These are phyloP conservation scores for Orchesellides sinensis DNA, from an alignment of 2,888 invertebrate genomes.

Conservation along the genomic window DNA sequence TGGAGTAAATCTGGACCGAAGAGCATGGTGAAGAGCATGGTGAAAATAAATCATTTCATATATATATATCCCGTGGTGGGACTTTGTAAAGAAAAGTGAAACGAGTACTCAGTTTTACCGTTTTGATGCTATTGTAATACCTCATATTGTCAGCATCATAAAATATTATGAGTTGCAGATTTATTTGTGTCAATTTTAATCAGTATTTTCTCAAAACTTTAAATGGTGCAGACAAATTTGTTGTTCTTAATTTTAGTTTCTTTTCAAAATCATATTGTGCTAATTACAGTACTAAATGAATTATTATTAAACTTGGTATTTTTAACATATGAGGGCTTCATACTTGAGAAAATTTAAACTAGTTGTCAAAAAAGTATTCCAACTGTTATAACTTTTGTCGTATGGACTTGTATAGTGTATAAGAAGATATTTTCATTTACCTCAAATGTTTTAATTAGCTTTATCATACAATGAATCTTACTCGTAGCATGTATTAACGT, in stretches of 20 bases:
- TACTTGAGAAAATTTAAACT: not conserved
- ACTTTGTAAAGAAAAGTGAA: no score
- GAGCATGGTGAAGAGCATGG: no score
- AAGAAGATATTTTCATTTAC: no score
- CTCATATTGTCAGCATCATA: constrained; percentile 1
- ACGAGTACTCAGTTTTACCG: no score
- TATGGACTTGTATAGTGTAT: not conserved
- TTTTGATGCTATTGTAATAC: not conserved
- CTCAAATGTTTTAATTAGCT: constrained; percentile 19
- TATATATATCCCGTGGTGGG: no score
- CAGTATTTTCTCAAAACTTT: constrained; percentile 7
- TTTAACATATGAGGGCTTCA: no score
- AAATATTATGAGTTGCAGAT: not conserved
- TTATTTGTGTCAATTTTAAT: constrained; percentile 14
- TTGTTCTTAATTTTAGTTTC: not conserved
- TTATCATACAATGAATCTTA: constrained; percentile 13
- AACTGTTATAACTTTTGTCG: constrained; percentile 27
- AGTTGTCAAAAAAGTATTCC: constrained; percentile 17
- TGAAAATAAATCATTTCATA: no score
- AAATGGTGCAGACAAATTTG: constrained; percentile 7
- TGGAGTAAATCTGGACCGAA: no score
- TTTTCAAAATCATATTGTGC: no score
- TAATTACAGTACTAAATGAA: constrained; percentile 4
- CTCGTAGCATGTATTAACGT: not conserved
- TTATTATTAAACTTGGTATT: not conserved